Evolutionary conservation across 2,888 invertebrate species (phyloP).

Genomic region (Auanema freiburgensis): DNA sequence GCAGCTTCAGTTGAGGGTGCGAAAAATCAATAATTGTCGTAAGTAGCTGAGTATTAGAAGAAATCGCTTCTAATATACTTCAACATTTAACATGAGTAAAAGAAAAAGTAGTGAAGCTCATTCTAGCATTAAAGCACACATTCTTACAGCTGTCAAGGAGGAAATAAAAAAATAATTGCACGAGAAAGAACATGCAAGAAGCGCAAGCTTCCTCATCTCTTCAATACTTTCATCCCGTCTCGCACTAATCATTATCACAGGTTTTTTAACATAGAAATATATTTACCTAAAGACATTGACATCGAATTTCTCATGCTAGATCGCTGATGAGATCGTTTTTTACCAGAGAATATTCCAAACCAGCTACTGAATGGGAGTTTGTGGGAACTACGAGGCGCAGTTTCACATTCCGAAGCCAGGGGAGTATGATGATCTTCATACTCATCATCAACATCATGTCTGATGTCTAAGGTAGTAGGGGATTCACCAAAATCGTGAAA

Average conservation of each 20-base stretch:
- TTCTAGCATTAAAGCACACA: too few species aligned
- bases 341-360: slow-evolving; percentile 30
- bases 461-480: neutral
- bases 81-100: neutral
- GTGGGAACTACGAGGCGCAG: slow-evolving; percentile 5
- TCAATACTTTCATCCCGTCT: neutral
- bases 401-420: slow-evolving; percentile 14
- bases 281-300: slow-evolving; percentile 52
- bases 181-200: neutral
- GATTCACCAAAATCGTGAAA: slow-evolving; percentile 57
- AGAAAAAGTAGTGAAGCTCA: too few species aligned
- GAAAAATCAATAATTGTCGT: too few species aligned
- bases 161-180: neutral
- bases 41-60: slow-evolving; percentile 1
- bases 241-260: neutral
- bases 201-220: neutral
- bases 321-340: slow-evolving; percentile 17
- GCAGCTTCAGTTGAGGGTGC: slow-evolving; percentile 3
- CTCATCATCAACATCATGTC: slow-evolving; percentile 16
- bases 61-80: neutral
- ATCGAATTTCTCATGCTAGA: slow-evolving; percentile 52
- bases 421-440: slow-evolving; percentile 20
- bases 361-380: slow-evolving; percentile 27
- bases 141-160: neutral
- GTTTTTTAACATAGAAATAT: neutral